Evolutionary conservation across 2,113 vertebrate genomes (phyloP).

Genomic region (Dicerorhinus sumatrensis): DNA sequence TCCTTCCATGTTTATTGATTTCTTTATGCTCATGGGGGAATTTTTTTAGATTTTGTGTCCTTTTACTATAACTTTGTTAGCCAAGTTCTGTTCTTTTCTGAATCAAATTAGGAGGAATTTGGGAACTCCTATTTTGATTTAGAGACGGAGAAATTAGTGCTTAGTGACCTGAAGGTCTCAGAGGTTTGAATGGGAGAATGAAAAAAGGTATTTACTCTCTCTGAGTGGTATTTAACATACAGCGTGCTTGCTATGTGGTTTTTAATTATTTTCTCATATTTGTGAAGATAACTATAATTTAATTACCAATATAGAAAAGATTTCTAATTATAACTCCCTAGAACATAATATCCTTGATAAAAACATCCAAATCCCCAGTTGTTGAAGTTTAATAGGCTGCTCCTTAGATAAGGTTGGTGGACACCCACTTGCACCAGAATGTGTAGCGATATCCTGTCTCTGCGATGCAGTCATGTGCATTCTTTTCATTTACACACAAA

Average conservation of each 20-base stretch:
- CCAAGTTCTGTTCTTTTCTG: conserved; percentile 77
- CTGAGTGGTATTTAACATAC: not conserved
- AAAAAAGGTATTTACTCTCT: not conserved
- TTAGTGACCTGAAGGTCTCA: not conserved
- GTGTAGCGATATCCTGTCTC: not conserved
- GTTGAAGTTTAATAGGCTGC: not conserved
- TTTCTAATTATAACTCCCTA: conserved; percentile 21
- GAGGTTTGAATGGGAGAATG: not conserved
- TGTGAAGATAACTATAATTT: conserved; percentile 44
- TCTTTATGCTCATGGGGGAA: conserved; percentile 72
- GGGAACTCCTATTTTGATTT: conserved; percentile 59
- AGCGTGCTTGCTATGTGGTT: not conserved
- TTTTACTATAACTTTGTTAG: conserved; percentile 76
- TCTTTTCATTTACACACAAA: not conserved
- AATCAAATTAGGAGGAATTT: conserved; percentile 73
- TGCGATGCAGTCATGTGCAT: fast-evolving
- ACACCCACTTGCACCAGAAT: not conserved
- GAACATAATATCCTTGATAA: not conserved
- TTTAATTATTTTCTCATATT: conserved; percentile 54
- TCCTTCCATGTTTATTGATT: conserved; percentile 81
- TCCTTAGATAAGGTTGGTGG: not conserved
- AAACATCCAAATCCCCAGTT: not conserved
- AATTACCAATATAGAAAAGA: conserved; percentile 14
- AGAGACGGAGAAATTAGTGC: not conserved
- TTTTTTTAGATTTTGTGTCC: conserved; percentile 76